Evolutionary conservation across 2,113 vertebrate species (phyloP).

Genomic region (Zeus faber): DNA sequence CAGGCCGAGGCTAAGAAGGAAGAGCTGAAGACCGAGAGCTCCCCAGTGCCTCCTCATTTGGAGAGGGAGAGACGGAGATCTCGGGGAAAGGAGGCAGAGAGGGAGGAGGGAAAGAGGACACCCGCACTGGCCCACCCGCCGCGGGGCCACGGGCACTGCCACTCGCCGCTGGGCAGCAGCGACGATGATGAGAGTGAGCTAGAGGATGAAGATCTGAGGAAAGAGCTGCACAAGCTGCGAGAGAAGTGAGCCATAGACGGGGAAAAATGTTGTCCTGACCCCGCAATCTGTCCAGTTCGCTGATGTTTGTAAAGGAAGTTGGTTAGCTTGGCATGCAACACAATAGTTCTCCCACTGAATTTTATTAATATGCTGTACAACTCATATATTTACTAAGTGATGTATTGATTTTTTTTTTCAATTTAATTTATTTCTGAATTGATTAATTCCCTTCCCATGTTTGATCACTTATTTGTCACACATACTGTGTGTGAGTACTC

Average conservation of each 20-base stretch:
- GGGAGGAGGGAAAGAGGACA: slow-evolving; percentile 62
- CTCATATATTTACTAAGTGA: too few relatives aligned
- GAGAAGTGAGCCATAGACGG: slow-evolving; percentile 79
- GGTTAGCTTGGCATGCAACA: too few relatives aligned
- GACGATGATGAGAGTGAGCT: slow-evolving; percentile 85
- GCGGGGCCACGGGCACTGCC: slow-evolving; percentile 67
- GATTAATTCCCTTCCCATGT: too few relatives aligned
- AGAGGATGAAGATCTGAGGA: slow-evolving; percentile 85
- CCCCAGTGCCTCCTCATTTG: slow-evolving; percentile 63
- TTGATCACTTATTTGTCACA: too few relatives aligned
- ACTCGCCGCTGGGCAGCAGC: slow-evolving; percentile 83
- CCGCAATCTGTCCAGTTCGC: too few relatives aligned
- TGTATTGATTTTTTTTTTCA: too few relatives aligned
- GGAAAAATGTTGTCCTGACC: background rate
- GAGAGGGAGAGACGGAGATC: slow-evolving; percentile 62
- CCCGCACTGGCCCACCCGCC: slow-evolving; percentile 41
- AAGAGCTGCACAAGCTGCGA: slow-evolving; percentile 82
- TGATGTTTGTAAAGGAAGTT: too few relatives aligned
- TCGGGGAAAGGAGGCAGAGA: slow-evolving; percentile 66
- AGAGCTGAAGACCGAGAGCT: slow-evolving; percentile 63
- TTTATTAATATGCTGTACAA: too few relatives aligned
- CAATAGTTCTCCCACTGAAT: too few relatives aligned
- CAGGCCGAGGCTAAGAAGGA: slow-evolving; percentile 60
- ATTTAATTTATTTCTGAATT: too few relatives aligned
- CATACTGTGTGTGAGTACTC: too few relatives aligned